Base-by-base conservation (phyloP, 1,140 invertebrate genomes). In the Nephila pilipes region DNA sequence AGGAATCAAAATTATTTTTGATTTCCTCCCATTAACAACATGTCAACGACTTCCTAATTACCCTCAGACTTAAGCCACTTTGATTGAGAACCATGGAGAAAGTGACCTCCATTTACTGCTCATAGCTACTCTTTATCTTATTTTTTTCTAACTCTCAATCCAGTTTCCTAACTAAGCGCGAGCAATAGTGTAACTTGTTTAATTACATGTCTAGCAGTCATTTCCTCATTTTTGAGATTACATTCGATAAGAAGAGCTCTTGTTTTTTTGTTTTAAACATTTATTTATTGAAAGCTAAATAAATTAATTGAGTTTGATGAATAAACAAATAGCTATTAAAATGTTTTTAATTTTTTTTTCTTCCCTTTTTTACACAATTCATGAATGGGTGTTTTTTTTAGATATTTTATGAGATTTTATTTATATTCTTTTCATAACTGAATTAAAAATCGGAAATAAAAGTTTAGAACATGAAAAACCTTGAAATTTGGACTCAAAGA, bases 161-260 rank as follows among this genome's bases (percentile, higher is more conserved):
- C 69, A 75, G 69, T 75, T 75, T 46, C 46, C 46, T 75, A 75
- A 75, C 69, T 36, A 75, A 75, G 69, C 18, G 69, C 32, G 32
- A 75, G 69, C 69, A 75, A 75, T 32, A 75, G 69, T 75, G 69
- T 75, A 75, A 75, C 69, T 32, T 75, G 69, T 29, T 32, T 75
- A 75, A 75, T 75, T 75, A 75, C 5, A 75, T 36, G 29, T 32
- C 29, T 36, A 36, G 18, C 69, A 32, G 25, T 18, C 29, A 75
- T 75, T 75, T 75, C 69, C 69, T 75, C 69, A 75, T 75, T 75
- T 75, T 32, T 75, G 25, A 18, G 69, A 75, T 75, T 18, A 75
- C 69, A 75, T 75, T 75, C 32, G 69, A 14, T 32, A 18, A 36
- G 32, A 4, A 18, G 6, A 75, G 29, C 46, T 10, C 46, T 2